Base-by-base conservation (phyloP, 2,888 invertebrate species). In the Helobdella robusta region DNA sequence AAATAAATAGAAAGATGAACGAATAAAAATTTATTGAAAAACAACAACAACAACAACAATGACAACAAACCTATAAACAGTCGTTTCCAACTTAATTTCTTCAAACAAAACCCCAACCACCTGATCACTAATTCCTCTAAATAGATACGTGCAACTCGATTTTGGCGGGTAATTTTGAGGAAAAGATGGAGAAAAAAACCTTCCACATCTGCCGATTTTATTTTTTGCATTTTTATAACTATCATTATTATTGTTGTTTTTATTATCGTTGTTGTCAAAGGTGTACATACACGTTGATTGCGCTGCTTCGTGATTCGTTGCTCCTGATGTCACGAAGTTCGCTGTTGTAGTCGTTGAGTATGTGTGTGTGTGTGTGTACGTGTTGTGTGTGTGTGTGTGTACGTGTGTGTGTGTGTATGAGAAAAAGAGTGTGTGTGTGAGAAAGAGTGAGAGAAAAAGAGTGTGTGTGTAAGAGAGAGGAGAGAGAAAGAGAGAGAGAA, bases 131-230 rank as follows among this genome's bases (percentile, higher is more conserved):
- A 72, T 71, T 46, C 78, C 80, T 59, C 72, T 71, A 71, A 81
- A 80, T 56, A 76, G 73, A 69, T 78, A 81, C 63, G 75, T 74
- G 71, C 81, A 81, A 66, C 74, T 75, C 6, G 76, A 71, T 64
- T 73, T 73, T 28, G 75, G 70, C 0, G 78, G 77, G 70, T 81
- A 81, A 52, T 75, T 75, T 70, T 77, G 78, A 20, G 78, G 78
- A 68, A 76, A 78, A 63, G 69, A 66, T 0, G 77, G 77, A 0
- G 77, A 77, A 71, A 76, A 78, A 66, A 78, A 75, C 34, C 71
- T 70, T 11, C 77, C 77, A 25, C 67, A 65, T 60, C 70, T 73
- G 6, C 69, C 72, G 25, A 67, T 73, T 56, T 70, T 72, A 23
- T n/a, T n/a, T n/a, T n/a, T n/a, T n/a, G n/a, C n/a, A n/a, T n/a